These are phyloP conservation scores for Umimayanthus chanpuru DNA, from an alignment of 92 coral and sea anemone species.

Conservation along the genomic window DNA sequence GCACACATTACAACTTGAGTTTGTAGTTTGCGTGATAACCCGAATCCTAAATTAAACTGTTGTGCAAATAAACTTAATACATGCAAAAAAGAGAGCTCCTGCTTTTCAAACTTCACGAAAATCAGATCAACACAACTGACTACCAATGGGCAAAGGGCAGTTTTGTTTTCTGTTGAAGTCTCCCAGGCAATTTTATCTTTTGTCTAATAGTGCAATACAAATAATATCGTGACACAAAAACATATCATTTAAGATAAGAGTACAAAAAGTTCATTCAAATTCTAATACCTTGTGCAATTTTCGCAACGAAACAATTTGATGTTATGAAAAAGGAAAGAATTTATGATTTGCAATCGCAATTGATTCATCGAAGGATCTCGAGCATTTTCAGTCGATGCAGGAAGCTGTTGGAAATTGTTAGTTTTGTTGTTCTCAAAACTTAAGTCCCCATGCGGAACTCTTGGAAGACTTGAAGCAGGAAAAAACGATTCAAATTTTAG, in stretches of 20 bases:
- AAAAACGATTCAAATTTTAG: not conserved
- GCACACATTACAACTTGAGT: not conserved
- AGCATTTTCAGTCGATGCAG: not conserved
- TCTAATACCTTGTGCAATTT: not conserved
- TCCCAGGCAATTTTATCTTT: not conserved
- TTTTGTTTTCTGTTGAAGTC: not conserved
- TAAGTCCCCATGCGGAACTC: not conserved
- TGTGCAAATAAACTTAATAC: conserved; percentile 10
- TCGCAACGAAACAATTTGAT: conserved; percentile 16
- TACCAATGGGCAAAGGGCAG: not conserved
- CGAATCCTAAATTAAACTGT: not conserved
- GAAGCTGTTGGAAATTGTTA: not conserved
- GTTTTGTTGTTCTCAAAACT: not conserved
- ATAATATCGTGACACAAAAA: conserved; percentile 1
- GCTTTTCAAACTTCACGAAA: not conserved
- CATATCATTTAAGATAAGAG: not conserved
- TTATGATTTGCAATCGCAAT: not conserved
- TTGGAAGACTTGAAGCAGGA: not conserved
- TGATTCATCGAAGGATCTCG: not conserved
- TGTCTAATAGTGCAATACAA: not conserved
- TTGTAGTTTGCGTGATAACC: not conserved
- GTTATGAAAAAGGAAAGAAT: not conserved
- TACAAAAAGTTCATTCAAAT: conserved; percentile 15
- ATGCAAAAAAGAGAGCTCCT: not conserved
- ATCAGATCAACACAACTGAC: not conserved